Base-by-base conservation (phyloP, 2,113 vertebrate species). In the Salvelinus namaycush region DNA sequence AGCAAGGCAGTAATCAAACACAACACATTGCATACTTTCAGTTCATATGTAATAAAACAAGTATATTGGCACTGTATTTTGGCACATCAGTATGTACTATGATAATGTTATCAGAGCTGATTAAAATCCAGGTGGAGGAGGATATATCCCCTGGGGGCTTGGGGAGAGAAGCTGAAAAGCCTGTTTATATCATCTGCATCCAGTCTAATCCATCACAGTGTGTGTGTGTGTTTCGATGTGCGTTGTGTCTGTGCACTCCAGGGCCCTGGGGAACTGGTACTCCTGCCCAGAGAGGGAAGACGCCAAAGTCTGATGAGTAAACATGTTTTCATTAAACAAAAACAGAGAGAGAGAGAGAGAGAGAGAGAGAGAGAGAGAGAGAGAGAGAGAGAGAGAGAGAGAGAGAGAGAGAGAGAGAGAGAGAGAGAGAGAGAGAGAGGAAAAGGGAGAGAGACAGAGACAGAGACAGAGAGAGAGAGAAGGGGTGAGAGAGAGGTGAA, bases 171-270 rank as follows among this genome's bases (percentile, higher is more conserved):
- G 13, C 20, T 54, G 79, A 62, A 78, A 80, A 69, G 34, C 68
- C 60, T 69, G 31, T 69, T 69, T 44, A 69, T 44, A 14, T 90
- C 76, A 91, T 92, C 90, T 88, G 83, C 90, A 88, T 92, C 90
- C 84, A 83, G 80, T 76, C 79, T 85, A 85, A 83, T 81, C 81
- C 9, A 49, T 72, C 73, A 80, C 70, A 22, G 14, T 2, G 12
- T 54, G 13, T 54, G 49, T 16, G 12, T 2, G 12, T 54, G 13
- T 44, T 11, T 11, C 0, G 39, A 9, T 44, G 39, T 44, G 9
- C 9, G 39, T 44, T 0, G 39, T 44, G 39, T 44, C 39, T 44
- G 77, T 79, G 77, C 74, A 71, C 84, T 75, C 75, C 26, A 7
- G 20, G 49, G 76, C 87, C 79, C 82, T 11, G 57, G 79, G 85